These are phyloP conservation scores for Aphaenogaster floridana DNA, from an alignment of 1,140 invertebrate species.

Conservation along the genomic window DNA sequence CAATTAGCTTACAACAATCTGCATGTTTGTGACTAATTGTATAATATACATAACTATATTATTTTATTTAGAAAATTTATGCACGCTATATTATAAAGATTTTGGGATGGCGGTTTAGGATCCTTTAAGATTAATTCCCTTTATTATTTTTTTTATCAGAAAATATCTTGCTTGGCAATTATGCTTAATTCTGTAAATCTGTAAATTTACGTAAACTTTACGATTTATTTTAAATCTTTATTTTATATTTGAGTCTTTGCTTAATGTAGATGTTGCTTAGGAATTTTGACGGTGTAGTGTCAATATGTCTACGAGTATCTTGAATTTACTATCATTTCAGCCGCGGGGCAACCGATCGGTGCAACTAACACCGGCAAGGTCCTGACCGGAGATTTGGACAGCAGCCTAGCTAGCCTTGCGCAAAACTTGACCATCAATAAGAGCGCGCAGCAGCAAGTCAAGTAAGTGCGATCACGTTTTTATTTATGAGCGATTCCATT, in stretches of 20 bases:
- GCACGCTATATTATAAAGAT: constrained; percentile 11
- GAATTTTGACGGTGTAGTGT: constrained; percentile 90
- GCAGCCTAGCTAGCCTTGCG: constrained; percentile 95
- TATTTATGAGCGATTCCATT: constrained; percentile 4
- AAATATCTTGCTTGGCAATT: background rate
- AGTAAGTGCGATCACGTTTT: constrained; percentile 88
- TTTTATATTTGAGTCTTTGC: constrained; percentile 67
- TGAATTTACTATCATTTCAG: constrained; percentile 79
- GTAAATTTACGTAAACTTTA: background rate
- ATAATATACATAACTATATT: background rate
- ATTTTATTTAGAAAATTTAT: constrained; percentile 8
- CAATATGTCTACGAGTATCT: constrained; percentile 87
- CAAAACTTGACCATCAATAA: constrained; percentile 97
- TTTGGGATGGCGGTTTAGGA: background rate
- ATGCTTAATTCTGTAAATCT: constrained; percentile 24
- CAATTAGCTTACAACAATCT: constrained; percentile 9
- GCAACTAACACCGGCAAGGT: constrained; percentile 89
- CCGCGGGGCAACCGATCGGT: constrained; percentile 85
- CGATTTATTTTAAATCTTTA: constrained; percentile 27
- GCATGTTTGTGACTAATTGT: constrained; percentile 41
- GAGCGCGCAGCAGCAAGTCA: constrained; percentile 89
- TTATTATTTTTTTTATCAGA: constrained; percentile 1
- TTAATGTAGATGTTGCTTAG: constrained; percentile 83
- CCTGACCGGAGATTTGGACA: constrained; percentile 96
- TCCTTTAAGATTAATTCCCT: background rate